phyloP scores from a whole-genome alignment of 1,140 invertebrate species.

The Nixonia krombeini region DNA sequence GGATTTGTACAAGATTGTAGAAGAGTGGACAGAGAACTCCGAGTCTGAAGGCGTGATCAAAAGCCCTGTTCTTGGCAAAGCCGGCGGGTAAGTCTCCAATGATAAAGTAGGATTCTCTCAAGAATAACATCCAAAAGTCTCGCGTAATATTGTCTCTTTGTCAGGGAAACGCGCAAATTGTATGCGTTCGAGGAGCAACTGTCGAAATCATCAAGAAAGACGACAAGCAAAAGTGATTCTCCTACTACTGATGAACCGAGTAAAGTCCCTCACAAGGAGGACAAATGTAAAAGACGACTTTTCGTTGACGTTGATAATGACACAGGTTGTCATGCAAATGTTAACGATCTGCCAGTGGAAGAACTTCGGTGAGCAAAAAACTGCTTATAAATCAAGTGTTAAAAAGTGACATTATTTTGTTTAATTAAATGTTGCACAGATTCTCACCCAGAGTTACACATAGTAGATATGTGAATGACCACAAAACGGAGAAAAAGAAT shows the following conservation, averaged over 20 bases:
- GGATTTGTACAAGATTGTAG: conserved; percentile 6
- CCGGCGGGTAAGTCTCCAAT: not conserved
- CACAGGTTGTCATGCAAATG: not conserved
- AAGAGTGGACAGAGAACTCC: not conserved
- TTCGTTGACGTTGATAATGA: conserved; percentile 22
- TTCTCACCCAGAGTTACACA: conserved; percentile 4
- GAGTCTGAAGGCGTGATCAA: not conserved
- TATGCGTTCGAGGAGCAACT: not conserved
- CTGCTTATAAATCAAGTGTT: too few relatives aligned
- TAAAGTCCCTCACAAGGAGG: conserved; percentile 6
- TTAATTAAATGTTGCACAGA: conserved; percentile 7
- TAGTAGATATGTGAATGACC: conserved; percentile 6
- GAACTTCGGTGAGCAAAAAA: too few relatives aligned
- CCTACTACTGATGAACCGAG: too few relatives aligned
- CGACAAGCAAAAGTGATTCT: not conserved
- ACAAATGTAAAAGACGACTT: conserved; percentile 20
- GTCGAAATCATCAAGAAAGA: not conserved
- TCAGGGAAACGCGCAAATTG: not conserved
- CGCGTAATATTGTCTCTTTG: not conserved
- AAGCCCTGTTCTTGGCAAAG: not conserved
- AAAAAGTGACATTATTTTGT: conserved; percentile 7
- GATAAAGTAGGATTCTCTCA: not conserved
- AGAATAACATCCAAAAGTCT: too few relatives aligned
- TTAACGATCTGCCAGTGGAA: too few relatives aligned
- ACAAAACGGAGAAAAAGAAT: not conserved